Evolutionary conservation across 1,140 invertebrate species (phyloP), one percentile per base, ranked within the genome.

Genomic region (Habropoda laboriosa): DNA sequence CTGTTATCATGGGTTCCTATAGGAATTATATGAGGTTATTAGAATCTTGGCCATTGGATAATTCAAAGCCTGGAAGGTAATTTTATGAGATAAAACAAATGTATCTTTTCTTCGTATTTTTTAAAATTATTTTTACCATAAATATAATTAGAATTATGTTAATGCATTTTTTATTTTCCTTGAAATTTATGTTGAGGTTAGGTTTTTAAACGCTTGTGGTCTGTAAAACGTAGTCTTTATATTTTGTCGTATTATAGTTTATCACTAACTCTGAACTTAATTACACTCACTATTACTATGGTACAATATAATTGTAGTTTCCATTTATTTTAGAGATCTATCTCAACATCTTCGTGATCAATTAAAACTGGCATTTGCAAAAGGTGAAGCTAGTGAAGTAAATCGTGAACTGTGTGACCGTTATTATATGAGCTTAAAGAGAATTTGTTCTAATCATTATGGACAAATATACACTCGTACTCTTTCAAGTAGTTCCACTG

Each of bases 41-140:
- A 80, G 95, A 97, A 90, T 95, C 95, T 90, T 98, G 97, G 97
- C 96, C 96, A 42, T 81, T 97, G 40, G 96, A 97, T 91, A 92
- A 93, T 83, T 93, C 93, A 18, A 97, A 97, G 94, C 90, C 92
- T 35, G 95, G 95, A 89, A 96, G 96, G 96, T 97, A 93, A 93
- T 90, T 87, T 71, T 2, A 12, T 67, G 64, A 21, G 51, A 53
- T 57, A 60, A 66, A 58, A 47, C 2, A 35, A 40, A 57, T 47
- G 18, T 38, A n/a, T 27, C 32, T 51, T 24, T 49, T 60, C 21
- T 30, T 5, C 5, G 32, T 47, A 10, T 6, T 21, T 47, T 16
- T 32, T 32, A 1, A n/a, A 45, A n/a, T 55, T 38, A 66, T 21
- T 35, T 27, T n/a, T 67, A 3, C n/a, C 38, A 13, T 13, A 53